Evolutionary conservation across 2,888 invertebrate genomes (phyloP).

Genomic region (Dilophus febrilis): DNA sequence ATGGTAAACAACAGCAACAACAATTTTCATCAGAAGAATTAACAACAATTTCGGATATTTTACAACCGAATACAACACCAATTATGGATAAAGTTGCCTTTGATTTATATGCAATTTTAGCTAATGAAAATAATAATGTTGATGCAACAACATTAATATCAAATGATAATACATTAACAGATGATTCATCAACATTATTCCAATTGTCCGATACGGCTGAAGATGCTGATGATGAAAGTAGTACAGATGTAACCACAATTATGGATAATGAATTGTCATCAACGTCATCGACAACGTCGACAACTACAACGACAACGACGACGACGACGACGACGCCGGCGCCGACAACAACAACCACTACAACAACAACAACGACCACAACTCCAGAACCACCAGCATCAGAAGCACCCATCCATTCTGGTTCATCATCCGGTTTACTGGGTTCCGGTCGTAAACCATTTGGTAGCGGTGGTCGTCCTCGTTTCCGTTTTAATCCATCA

Average conservation of each 20-base stretch:
- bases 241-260: slow-evolving; percentile 23
- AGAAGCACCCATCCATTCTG: too few relatives aligned
- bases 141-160: slow-evolving; percentile 11
- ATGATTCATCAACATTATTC: slow-evolving; percentile 19
- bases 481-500: slow-evolving; percentile 22
- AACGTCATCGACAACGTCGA: slow-evolving; percentile 36
- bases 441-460: slow-evolving; percentile 19
- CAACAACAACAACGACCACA: slow-evolving; percentile 31
- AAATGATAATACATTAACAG: slow-evolving; percentile 15
- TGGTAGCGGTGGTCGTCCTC: slow-evolving; percentile 25
- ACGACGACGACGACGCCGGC: slow-evolving; percentile 34
- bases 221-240: slow-evolving; percentile 10
- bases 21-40: too few relatives aligned
- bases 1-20: too few relatives aligned
- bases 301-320: slow-evolving; percentile 33
- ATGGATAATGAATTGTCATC: slow-evolving; percentile 29
- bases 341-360: slow-evolving; percentile 30
- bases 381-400: slow-evolving; percentile 26
- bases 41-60: too few relatives aligned
- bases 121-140: slow-evolving; percentile 43
- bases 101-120: slow-evolving; percentile 64
- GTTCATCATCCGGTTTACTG: too few relatives aligned
- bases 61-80: slow-evolving; percentile 31
- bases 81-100: slow-evolving; percentile 70
- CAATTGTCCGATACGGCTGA: slow-evolving; percentile 11